A percentile compares a stretch with the other conserved stretches of the same genome.
phyloP scores from a whole-genome alignment of 2,888 invertebrate genomes.

The Villa cingulata region DNA sequence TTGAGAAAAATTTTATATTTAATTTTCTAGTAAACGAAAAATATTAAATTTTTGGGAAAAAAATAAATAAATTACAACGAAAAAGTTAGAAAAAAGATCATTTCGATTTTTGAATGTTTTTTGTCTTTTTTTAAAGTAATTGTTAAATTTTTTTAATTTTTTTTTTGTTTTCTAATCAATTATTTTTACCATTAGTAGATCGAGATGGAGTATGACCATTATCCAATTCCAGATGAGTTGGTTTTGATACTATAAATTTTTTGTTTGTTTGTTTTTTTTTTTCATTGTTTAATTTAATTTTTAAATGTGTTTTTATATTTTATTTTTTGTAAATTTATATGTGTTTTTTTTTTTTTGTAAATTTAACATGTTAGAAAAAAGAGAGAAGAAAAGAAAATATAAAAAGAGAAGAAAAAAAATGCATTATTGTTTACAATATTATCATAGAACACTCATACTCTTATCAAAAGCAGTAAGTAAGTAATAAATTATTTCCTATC shows the following conservation, averaged over 20 bases:
- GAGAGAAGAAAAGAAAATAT: not conserved
- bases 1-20: no score
- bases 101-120: no score
- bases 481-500: no score
- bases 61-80: no score
- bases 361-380: not conserved
- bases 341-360: not conserved
- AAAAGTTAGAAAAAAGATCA: no score
- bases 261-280: not conserved
- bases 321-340: not conserved
- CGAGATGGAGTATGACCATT: slow-evolving; percentile 45
- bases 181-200: slow-evolving; percentile 65
- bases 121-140: no score
- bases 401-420: no score
- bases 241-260: slow-evolving; percentile 43
- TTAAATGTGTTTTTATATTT: not conserved
- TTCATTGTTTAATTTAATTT: not conserved
- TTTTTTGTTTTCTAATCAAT: not conserved
- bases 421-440: no score
- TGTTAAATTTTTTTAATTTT: not conserved
- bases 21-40: no score
- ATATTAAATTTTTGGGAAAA: no score
- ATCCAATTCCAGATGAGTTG: slow-evolving; percentile 55
- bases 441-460: no score
- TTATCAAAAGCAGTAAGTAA: no score